Evolutionary conservation across 2,888 invertebrate species (phyloP).

Genomic region (Mylabris sibirica): DNA sequence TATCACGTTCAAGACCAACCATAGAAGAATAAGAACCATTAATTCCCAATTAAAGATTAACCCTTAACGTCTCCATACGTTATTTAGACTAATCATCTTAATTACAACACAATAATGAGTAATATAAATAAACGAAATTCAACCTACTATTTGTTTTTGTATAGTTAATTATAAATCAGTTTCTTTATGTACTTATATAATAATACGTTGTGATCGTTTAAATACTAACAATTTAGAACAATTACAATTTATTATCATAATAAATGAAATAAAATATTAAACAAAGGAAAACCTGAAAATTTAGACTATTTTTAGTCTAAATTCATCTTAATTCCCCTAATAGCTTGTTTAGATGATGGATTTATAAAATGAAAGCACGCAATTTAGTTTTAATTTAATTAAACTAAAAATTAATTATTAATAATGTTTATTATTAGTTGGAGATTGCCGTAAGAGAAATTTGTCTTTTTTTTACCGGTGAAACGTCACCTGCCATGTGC

Average conservation of each 20-base stretch:
- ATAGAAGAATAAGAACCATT: background rate
- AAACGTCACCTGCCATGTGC: constrained; percentile 35
- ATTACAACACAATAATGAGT: background rate
- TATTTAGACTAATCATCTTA: background rate
- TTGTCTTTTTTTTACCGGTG: constrained; percentile 18
- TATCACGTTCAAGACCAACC: background rate
- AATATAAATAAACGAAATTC: constrained; percentile 6
- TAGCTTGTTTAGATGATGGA: background rate
- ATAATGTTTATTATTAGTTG: background rate
- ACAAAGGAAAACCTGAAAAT: background rate
- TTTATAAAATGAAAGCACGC: background rate
- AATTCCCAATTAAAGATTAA: background rate
- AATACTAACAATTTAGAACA: background rate
- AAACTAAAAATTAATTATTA: background rate
- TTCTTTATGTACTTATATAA: background rate
- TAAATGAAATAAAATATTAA: background rate
- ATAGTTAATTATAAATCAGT: constrained; percentile 8
- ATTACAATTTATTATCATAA: background rate
- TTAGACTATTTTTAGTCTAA: background rate
- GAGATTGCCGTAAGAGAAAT: constrained; percentile 1
- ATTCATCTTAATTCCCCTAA: background rate
- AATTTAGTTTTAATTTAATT: background rate
- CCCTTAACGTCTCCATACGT: background rate
- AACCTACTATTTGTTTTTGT: background rate
- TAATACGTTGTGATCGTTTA: background rate